Base-by-base conservation (phyloP, 2,888 invertebrate species). In the Balanococcus diminutus region DNA sequence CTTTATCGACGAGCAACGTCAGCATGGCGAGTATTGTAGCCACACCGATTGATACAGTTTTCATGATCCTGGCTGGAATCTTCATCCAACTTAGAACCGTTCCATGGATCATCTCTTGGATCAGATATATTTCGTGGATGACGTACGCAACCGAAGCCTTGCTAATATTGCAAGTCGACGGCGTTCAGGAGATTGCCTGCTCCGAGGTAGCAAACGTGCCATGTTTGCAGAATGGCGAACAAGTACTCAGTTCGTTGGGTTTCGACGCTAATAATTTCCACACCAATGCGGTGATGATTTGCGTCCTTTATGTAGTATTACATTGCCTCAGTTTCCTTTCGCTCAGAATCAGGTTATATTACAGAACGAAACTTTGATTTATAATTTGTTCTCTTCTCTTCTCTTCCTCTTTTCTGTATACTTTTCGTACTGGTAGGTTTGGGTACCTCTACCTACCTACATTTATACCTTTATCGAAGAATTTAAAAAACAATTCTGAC, bases 191-290 rank as follows among this genome's bases (percentile, higher is more conserved):
- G 8, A 86, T 86, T 11, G 86, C 81, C 3, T 86, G 86, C 39
- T 56, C 81, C 14, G 19, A 46, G 4, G 19, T 92, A 85, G 90
- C 91, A 0, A 93, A 93, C 6, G 89, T 93, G 6, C 95, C 96
- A 0, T 96, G 96, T 89, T 90, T 96, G 82, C 92, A 91, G 87
- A 92, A 92, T 2, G 96, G 96, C 0, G 90, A 91, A 28, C 93
- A 94, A 88, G 95, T 96, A 0, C 91, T 96, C 67, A 92, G 92
- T 46, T 92, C 92, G 87, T 95, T 94, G 89, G 94, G 94, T 90
- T 96, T 96, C 90, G 90, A 91, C 0, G 92, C 91, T 3, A 22
- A 67, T 56, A 61, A 84, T n/a, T 75, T 84, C 11, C 1, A 14
- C 3, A 0, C n/a, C 19, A 61, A 84, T 67, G 16, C 75, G 16